phyloP scores from a whole-genome alignment of 2,888 invertebrate species.

The Conus canariensis region DNA sequence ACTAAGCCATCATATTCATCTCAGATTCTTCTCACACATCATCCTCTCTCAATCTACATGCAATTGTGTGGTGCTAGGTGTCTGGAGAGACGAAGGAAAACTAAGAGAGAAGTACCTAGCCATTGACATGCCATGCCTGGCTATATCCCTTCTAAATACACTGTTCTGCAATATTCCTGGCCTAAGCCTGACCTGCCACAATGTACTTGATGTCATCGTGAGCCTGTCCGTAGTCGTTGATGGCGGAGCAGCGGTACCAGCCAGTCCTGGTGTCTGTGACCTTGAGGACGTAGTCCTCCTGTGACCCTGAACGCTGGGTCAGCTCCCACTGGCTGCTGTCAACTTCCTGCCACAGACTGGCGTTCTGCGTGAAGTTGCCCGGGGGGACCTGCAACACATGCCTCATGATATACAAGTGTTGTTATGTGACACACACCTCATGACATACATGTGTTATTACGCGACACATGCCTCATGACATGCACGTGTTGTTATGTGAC shows the following conservation, averaged over 20 bases:
- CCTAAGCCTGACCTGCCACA: slow-evolving; percentile 43
- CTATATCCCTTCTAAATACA: too few species aligned
- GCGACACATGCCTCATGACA: too few species aligned
- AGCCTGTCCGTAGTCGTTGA: slow-evolving; percentile 36
- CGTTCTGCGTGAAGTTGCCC: slow-evolving; percentile 37
- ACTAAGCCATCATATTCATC: too few species aligned
- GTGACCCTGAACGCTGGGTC: background rate
- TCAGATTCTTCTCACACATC: too few species aligned
- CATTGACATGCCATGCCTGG: too few species aligned
- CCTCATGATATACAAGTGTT: background rate
- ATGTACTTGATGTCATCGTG: slow-evolving; percentile 43
- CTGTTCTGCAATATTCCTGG: too few species aligned
- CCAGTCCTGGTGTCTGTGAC: slow-evolving; percentile 26
- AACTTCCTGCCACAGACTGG: slow-evolving; percentile 22
- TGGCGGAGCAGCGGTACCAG: slow-evolving; percentile 37
- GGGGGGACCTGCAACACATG: slow-evolving; percentile 13
- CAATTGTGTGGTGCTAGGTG: too few species aligned
- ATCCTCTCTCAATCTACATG: too few species aligned
- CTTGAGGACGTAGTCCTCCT: slow-evolving; percentile 4
- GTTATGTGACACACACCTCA: background rate
- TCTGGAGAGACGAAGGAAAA: too few species aligned
- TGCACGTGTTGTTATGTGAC: too few species aligned
- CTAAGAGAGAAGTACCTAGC: too few species aligned
- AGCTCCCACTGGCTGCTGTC: background rate
- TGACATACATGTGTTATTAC: background rate